Evolutionary conservation across 2,113 vertebrate species (phyloP).

Genomic region (Meles meles): DNA sequence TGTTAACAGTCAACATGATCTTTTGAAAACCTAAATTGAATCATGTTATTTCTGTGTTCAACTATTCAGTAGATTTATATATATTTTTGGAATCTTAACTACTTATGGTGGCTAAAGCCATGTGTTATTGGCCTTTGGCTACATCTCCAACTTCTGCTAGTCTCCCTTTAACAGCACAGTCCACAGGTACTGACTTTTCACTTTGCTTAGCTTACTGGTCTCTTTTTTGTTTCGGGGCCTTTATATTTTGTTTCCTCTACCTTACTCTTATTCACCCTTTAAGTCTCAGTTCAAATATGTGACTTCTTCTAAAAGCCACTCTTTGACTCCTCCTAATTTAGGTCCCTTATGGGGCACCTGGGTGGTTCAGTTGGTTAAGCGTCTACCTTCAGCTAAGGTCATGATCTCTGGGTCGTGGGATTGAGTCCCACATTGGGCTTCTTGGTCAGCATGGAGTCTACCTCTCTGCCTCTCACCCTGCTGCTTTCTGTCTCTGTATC

Average conservation of each 20-base stretch:
- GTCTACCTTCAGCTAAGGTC: background rate
- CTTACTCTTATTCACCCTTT: background rate
- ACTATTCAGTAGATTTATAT: background rate
- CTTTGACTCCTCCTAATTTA: background rate
- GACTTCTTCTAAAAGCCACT: background rate
- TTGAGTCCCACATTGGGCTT: too few relatives aligned
- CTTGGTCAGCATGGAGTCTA: too few relatives aligned
- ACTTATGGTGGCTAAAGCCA: background rate
- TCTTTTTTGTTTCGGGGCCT: background rate
- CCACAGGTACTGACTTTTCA: background rate
- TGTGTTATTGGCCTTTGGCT: background rate
- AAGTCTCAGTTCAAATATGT: background rate
- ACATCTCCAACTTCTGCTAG: background rate
- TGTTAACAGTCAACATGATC: background rate
- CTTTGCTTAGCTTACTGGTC: background rate
- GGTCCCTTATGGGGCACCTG: background rate
- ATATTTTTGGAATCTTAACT: background rate
- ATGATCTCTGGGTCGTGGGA: too few relatives aligned
- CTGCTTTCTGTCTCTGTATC: too few relatives aligned
- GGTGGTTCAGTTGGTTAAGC: background rate
- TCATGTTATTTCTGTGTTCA: background rate
- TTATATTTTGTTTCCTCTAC: background rate
- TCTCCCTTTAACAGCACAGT: background rate
- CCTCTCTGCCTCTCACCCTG: too few relatives aligned
- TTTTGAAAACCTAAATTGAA: background rate